Evolutionary conservation across 2,888 invertebrate genomes (phyloP).

Genomic region (Drosophila bunnanda): DNA sequence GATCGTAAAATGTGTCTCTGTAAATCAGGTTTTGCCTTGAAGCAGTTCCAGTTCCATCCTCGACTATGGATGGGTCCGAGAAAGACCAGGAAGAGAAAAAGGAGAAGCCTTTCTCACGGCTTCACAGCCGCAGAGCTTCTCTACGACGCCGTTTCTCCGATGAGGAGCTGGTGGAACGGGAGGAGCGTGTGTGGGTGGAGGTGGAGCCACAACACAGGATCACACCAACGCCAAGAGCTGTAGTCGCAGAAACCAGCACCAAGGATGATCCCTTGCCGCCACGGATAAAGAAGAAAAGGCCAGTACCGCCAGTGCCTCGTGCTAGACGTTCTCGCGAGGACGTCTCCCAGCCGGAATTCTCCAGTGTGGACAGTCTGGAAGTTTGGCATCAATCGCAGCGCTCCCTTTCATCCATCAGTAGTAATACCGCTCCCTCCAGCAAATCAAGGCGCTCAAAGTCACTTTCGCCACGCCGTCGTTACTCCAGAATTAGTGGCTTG

Average conservation of each 20-base stretch:
- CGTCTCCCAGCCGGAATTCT: conserved; percentile 14
- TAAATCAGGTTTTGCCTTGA: conserved; percentile 12
- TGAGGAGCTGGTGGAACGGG: conserved; percentile 17
- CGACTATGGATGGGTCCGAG: conserved; percentile 44
- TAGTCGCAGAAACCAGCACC: conserved; percentile 5
- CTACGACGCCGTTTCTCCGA: not conserved
- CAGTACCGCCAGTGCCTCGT: not conserved
- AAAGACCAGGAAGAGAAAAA: conserved; percentile 1
- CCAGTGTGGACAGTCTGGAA: conserved; percentile 2
- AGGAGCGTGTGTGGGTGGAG: conserved; percentile 12
- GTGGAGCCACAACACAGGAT: not conserved
- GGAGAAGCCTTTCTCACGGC: not conserved
- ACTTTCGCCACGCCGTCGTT: not conserved
- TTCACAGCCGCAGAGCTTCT: not conserved
- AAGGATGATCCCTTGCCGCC: conserved; percentile 2
- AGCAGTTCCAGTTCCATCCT: conserved; percentile 30
- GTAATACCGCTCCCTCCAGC: fast-evolving
- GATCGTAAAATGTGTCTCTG: conserved; percentile 61
- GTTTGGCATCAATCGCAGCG: not conserved
- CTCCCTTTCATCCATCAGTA: not conserved
- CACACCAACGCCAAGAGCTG: not conserved
- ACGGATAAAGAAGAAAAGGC: conserved; percentile 2
- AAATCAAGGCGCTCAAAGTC: not conserved
- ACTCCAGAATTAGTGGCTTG: not conserved
- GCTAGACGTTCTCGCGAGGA: not conserved